Evolutionary conservation across 2,888 invertebrate genomes (phyloP), one percentile per base, ranked within the genome.

Genomic region (Cephus runcator): DNA sequence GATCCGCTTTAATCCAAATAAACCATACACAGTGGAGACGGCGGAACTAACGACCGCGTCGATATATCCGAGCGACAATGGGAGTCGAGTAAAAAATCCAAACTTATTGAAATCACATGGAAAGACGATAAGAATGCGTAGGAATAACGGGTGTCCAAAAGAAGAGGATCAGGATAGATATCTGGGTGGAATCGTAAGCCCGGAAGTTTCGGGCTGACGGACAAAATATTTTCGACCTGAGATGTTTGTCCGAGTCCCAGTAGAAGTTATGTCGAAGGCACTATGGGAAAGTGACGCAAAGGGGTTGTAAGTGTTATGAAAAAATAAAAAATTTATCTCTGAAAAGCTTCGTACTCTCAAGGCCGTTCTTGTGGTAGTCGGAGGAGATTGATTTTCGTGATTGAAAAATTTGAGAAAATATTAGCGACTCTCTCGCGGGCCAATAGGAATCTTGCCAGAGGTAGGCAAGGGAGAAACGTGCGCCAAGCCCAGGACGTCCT

Each of bases 1-100:
- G 85, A 87, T 89, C 88, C 88, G 83, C 89, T 89, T 89, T 89
- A 89, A 89, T 88, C 88, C 87, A 86, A 86, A 88, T 88, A 88
- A 88, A 87, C 84, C 86, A 85, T 87, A 87, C 83, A 81, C 81
- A 78, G 81, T 40, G 79, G 77, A 56, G 31, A 31, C 23, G 33
- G 36, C 56, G 73, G 31, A 75, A 75, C 30, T 75, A 75, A 31
- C 36, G 75, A 40, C 56, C 69, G 40, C 56, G 40, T 12, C 31
- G 15, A 76, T 75, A 34, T 15, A 1, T 31, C 73, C 75, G 30
- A 6, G 12, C 30, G 40, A 76, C 30, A 35, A 9, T 40, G 40
- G 15, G 15, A 15, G 40, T 15, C 40, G 40, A 40, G 40, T 40
- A 15, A 4, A 40, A 15, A 15, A 4, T 40, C 15, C 15, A 40